Evolutionary conservation across 2,888 invertebrate species (phyloP).

Genomic region (Cheilosia grossa): DNA sequence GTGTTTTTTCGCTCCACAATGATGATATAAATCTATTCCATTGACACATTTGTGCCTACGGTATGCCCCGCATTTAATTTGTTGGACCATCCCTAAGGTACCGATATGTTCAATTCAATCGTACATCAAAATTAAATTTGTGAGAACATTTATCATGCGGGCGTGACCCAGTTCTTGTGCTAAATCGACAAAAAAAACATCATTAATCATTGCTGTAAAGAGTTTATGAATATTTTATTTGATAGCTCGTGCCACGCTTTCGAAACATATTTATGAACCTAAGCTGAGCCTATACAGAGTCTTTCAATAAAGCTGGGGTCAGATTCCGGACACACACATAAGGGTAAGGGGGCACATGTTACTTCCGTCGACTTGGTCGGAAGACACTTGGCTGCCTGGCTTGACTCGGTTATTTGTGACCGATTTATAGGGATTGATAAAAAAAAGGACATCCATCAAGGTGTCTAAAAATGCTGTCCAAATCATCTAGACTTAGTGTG

Average conservation of each 20-base stretch:
- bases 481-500: constrained; percentile 58
- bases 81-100: neutral
- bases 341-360: constrained; percentile 1
- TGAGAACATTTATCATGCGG: constrained; percentile 32
- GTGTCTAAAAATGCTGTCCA: constrained; percentile 73
- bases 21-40: neutral
- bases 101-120: constrained; percentile 58
- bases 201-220: constrained; percentile 58
- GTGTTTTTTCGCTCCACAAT: neutral
- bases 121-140: constrained; percentile 49
- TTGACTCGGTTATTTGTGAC: constrained; percentile 71
- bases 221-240: neutral
- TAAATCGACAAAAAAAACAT: constrained; percentile 9
- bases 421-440: constrained; percentile 73
- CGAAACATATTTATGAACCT: too few species aligned
- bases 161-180: constrained; percentile 49
- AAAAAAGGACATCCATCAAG: constrained; percentile 73
- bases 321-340: constrained; percentile 1
- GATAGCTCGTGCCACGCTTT: neutral
- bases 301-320: constrained; percentile 1
- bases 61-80: neutral
- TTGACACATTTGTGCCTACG: neutral
- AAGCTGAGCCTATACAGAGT: neutral
- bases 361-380: constrained; percentile 37
- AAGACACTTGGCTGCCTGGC: constrained; percentile 72